Base-by-base conservation (phyloP, 1,140 invertebrate genomes). In the Tetramorium alpestre region DNA sequence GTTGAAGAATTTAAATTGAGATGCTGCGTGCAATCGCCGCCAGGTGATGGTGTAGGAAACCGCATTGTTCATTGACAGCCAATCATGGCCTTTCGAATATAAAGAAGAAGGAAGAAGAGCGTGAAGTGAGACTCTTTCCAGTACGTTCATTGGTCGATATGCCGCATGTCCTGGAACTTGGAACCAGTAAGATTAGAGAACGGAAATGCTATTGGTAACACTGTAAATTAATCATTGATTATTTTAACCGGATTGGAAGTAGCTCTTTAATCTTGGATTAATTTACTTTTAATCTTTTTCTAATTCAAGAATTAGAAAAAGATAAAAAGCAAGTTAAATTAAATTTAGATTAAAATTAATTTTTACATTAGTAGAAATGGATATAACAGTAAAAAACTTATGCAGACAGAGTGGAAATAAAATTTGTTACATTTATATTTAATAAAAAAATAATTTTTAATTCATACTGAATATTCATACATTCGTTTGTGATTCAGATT, bases 1-100 rank as follows among this genome's bases (percentile, higher is more conserved):
- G 88, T 90, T 84, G 51, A 44, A 87, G 22, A 41, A 85, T 89
- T 90, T 77, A 49, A 90, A 90, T 85, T n/a, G 2, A 82, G 33
- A 22, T 22, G 18, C 16, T 90, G 89, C 10, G 3, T 47, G 18
- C 13, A 28, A 56, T 49, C 13, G 0, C 16, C 73, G 4, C 2
- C 5, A 89, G 88, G 73, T 62, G 78, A 33, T 11, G 28, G 16
- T 0, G 0, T 65, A 3, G 11, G 11, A 22, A 49, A 18, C 3
- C 8, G 22, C 25, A 41, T 33, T 77, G 22, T 62, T 25, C 16
- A 41, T 33, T 7, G n/a, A 16, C 56, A n/a, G 41, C 41, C 51
- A 56, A 70, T 49, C 64, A 10, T 5, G 13, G 25, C 10, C 58
- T 47, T 47, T 47, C 44, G 11, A 47, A 47, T 2, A 47, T 47